A percentile compares a stretch with the other conserved stretches of the same genome.
Conservation (phyloP, 2,113 vertebrate species). For the Phylloscopus trochilus region DNA sequence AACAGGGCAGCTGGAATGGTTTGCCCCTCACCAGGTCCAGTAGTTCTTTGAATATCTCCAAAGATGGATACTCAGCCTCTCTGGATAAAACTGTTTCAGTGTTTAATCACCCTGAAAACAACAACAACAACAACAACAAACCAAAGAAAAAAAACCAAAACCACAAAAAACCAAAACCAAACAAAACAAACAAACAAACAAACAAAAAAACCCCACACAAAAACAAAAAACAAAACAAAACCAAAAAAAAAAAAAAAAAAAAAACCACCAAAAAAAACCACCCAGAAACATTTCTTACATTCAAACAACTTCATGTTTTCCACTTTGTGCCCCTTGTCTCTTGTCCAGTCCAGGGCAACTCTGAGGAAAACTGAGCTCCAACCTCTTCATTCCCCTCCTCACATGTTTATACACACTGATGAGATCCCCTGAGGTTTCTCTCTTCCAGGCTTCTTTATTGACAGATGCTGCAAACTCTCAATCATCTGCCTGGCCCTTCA, state of each 20-base stretch:
- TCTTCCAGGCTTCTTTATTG: not conserved
- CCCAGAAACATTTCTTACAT: fast-evolving
- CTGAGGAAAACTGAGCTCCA: not conserved
- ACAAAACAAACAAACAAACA: too few relatives aligned
- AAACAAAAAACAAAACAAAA: too few relatives aligned
- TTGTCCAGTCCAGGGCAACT: not conserved
- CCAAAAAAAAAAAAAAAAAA: not conserved
- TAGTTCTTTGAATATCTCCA: not conserved
- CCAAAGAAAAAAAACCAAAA: too few relatives aligned
- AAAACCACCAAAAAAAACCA: not conserved
- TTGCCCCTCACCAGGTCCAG: not conserved
- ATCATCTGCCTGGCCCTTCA: not conserved
- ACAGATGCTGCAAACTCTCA: not conserved
- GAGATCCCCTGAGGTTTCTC: not conserved
- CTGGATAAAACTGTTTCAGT: not conserved
- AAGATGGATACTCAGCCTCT: not conserved
- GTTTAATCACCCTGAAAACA: not conserved
- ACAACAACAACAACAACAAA: too few relatives aligned
- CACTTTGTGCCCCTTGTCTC: not conserved
- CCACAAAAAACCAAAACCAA: too few relatives aligned
- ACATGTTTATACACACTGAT: not conserved
- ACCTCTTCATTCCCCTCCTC: not conserved
- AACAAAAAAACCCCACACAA: too few relatives aligned
- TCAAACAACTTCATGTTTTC: not conserved
- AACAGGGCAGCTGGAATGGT: not conserved